Evolutionary conservation across 2,113 vertebrate species (phyloP).

Genomic region (Labeo catla): DNA sequence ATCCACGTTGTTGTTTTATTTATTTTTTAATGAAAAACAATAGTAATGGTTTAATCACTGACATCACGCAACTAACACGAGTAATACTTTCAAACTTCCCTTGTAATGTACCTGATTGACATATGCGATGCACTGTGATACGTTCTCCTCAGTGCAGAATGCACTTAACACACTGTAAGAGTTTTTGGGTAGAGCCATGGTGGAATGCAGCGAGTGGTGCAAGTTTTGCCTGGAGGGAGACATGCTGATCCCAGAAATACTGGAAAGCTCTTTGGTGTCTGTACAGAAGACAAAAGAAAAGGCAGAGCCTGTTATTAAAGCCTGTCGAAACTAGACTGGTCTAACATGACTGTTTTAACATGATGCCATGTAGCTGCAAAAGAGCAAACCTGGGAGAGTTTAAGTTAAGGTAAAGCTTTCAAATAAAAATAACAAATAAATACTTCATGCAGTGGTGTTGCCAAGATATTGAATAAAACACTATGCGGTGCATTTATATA

Average conservation of each 20-base stretch:
- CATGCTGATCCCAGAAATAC: slow-evolving; percentile 81
- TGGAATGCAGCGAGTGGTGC: slow-evolving; percentile 74
- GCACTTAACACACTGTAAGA: slow-evolving; percentile 82
- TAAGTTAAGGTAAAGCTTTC: not conserved
- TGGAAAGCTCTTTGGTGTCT: slow-evolving; percentile 81
- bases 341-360: not conserved
- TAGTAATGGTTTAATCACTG: not conserved
- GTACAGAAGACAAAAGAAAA: slow-evolving; percentile 63
- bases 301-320: not conserved
- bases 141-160: slow-evolving; percentile 94
- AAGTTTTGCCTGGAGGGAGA: slow-evolving; percentile 80
- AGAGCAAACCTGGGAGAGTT: not conserved
- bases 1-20: not conserved
- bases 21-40: not conserved
- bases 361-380: no score
- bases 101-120: slow-evolving; percentile 83
- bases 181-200: slow-evolving; percentile 79
- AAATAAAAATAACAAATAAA: not conserved
- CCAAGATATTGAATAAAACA: not conserved
- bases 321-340: not conserved
- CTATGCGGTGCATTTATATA: no score
- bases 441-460: not conserved
- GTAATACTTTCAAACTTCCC: no score
- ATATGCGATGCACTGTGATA: slow-evolving; percentile 88
- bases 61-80: not conserved